Percentiles rank a stretch among this genome's conserved stretches.
Evolutionary conservation across 2,113 vertebrate genomes (phyloP).

Genomic region (Pelecanus crispus): DNA sequence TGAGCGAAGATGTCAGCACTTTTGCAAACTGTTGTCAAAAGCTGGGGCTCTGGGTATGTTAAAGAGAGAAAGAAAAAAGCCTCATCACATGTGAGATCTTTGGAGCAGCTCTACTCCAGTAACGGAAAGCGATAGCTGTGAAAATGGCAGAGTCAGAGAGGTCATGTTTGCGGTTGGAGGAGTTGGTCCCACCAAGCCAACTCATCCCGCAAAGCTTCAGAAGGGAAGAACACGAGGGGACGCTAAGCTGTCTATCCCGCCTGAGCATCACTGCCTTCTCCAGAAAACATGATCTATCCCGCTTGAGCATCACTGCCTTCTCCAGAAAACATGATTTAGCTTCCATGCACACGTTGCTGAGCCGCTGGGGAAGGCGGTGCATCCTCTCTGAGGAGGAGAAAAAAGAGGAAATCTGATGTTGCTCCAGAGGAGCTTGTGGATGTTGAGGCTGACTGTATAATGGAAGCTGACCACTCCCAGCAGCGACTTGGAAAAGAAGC

Average conservation of each 20-base stretch:
- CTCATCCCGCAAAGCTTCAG: not conserved
- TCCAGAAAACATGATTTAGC: not conserved
- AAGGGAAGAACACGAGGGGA: not conserved
- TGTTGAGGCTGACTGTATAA: not conserved
- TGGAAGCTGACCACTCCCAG: not conserved
- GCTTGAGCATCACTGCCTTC: not conserved
- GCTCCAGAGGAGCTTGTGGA: not conserved
- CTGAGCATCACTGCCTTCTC: not conserved
- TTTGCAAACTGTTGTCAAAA: not conserved
- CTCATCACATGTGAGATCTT: not conserved
- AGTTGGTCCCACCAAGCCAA: not conserved
- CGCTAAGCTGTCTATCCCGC: not conserved
- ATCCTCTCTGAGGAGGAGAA: not conserved
- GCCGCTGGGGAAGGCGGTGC: not conserved
- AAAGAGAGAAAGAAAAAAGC: not conserved
- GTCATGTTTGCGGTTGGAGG: not conserved
- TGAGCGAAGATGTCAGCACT: not conserved
- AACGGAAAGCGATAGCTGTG: not conserved
- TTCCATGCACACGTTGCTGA: rapidly evolving
- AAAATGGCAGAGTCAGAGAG: not conserved
- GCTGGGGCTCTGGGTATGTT: not conserved
- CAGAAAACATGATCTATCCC: not conserved
- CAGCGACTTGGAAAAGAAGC: not conserved
- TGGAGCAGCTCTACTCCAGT: not conserved
- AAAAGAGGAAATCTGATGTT: not conserved